phyloP scores from a whole-genome alignment of 1,140 invertebrate genomes.

The Aphelinus certus region DNA sequence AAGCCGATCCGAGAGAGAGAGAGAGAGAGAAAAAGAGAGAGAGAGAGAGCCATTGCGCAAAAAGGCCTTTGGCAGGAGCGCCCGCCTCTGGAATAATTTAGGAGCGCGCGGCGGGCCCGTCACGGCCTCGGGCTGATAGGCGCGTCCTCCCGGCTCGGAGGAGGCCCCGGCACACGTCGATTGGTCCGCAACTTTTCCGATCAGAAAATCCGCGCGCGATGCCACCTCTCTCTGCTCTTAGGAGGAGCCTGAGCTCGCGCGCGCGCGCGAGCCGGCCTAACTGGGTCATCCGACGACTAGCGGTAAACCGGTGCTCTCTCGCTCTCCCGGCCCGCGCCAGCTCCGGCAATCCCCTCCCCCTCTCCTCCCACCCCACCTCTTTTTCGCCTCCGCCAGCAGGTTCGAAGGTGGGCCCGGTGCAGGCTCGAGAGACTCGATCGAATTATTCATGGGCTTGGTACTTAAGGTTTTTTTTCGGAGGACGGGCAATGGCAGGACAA shows the following conservation, averaged over 20 bases:
- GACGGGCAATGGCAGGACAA: too few relatives aligned
- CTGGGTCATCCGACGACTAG: constrained; percentile 63
- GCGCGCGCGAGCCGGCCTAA: constrained; percentile 42
- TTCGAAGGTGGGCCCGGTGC: too few relatives aligned
- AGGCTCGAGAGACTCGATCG: too few relatives aligned
- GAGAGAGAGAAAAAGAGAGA: too few relatives aligned
- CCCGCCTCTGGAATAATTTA: background rate
- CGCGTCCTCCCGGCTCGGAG: constrained; percentile 13
- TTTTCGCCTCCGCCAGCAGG: background rate
- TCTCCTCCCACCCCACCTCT: constrained; percentile 9
- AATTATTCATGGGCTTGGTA: too few relatives aligned
- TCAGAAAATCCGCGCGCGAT: constrained; percentile 60
- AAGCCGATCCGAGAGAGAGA: too few relatives aligned
- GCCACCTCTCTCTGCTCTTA: constrained; percentile 56
- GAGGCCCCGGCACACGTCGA: constrained; percentile 39
- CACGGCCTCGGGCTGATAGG: constrained; percentile 25
- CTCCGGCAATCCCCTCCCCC: constrained; percentile 11
- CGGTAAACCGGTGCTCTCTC: constrained; percentile 53
- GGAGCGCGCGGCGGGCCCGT: background rate
- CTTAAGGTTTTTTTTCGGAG: too few relatives aligned
- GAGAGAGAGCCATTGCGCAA: too few relatives aligned
- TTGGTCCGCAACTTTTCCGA: constrained; percentile 63
- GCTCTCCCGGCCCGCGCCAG: constrained; percentile 36
- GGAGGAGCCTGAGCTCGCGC: constrained; percentile 57
- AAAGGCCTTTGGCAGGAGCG: too few relatives aligned